Conservation (phyloP, 2,888 invertebrate species). For the Lycaena phlaeas region DNA sequence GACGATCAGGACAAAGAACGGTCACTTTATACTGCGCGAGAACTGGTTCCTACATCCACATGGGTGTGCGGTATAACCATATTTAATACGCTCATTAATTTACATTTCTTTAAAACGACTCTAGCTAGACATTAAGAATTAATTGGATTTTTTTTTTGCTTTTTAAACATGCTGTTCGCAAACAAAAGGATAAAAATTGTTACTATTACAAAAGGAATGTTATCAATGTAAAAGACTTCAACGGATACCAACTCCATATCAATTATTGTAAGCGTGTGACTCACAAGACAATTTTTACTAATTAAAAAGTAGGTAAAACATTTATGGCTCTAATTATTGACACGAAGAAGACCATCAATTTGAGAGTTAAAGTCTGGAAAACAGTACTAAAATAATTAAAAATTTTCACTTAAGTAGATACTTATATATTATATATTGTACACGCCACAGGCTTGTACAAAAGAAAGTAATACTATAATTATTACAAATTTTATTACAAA, state of each 20-base stretch:
- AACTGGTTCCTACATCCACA: conserved; percentile 58
- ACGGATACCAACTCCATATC: neutral
- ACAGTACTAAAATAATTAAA: no score
- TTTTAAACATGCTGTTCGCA: neutral
- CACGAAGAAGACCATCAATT: no score
- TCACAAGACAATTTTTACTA: no score
- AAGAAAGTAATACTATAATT: no score
- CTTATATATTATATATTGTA: no score
- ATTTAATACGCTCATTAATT: conserved; percentile 55
- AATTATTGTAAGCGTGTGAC: no score
- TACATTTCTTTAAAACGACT: conserved; percentile 39
- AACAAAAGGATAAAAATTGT: neutral
- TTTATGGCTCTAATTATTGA: no score
- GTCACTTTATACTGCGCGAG: conserved; percentile 43
- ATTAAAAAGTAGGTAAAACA: no score
- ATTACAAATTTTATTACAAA: no score
- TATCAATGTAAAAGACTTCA: conserved; percentile 4
- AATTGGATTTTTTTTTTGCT: conserved; percentile 18
- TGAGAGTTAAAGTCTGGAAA: no score
- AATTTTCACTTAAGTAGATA: no score
- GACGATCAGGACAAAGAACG: conserved; percentile 66
- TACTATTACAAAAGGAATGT: neutral
- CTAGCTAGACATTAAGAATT: conserved; percentile 33
- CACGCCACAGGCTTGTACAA: no score
- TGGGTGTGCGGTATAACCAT: conserved; percentile 55